Evolutionary conservation across 2,797 vertebrate genomes (phyloP).

Genomic region (Sebastolobus altivelis): DNA sequence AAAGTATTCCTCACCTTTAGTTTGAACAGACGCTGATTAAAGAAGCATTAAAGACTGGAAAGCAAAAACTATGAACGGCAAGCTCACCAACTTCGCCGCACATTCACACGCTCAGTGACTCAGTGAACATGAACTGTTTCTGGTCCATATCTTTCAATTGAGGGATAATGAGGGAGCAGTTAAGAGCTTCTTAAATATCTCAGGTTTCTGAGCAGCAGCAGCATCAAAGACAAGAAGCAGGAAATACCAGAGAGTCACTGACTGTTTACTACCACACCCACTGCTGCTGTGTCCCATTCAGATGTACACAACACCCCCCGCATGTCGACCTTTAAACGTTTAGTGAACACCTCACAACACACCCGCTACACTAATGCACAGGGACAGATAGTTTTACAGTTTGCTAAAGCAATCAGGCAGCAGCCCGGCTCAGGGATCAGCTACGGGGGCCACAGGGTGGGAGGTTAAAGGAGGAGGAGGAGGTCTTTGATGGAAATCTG

Average conservation of each 20-base stretch:
- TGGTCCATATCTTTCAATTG: slow-evolving; percentile 30
- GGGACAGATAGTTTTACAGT: slow-evolving; percentile 27
- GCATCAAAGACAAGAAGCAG: slow-evolving; percentile 65
- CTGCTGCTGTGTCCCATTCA: slow-evolving; percentile 35
- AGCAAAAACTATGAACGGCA: background rate
- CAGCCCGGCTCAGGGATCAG: slow-evolving; percentile 76
- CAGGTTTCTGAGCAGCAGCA: slow-evolving; percentile 64
- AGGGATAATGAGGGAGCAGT: slow-evolving; percentile 29
- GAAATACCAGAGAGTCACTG: slow-evolving; percentile 69
- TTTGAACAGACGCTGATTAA: slow-evolving; percentile 14
- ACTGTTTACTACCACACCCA: slow-evolving; percentile 52
- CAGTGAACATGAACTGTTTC: background rate
- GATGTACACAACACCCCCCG: slow-evolving; percentile 18
- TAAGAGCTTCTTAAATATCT: slow-evolving; percentile 50
- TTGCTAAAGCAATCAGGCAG: slow-evolving; percentile 60
- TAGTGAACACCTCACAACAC: slow-evolving; percentile 26
- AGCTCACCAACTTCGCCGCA: slow-evolving; percentile 7
- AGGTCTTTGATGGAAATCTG: slow-evolving; percentile 14
- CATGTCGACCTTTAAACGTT: slow-evolving; percentile 40
- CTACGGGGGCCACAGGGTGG: slow-evolving; percentile 13
- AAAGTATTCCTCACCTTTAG: slow-evolving; percentile 9
- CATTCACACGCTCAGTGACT: background rate
- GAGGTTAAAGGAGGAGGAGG: slow-evolving; percentile 26
- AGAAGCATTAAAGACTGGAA: slow-evolving; percentile 10
- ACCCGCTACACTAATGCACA: slow-evolving; percentile 36